These are phyloP conservation scores for Brachionus manjavacas DNA, from an alignment of 1,140 invertebrate genomes.

Conservation along the genomic window DNA sequence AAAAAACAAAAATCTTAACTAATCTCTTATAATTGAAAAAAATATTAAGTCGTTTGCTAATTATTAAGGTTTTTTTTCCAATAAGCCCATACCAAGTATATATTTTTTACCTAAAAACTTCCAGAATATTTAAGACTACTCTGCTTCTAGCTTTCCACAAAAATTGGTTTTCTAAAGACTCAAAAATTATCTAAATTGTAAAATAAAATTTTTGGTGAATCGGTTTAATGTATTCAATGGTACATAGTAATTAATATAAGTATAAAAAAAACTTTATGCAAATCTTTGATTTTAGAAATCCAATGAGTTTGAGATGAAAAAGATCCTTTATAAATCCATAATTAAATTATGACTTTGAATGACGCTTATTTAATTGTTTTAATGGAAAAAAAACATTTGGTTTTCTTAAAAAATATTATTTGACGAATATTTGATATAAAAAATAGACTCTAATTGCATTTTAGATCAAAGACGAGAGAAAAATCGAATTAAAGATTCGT, in stretches of 20 bases:
- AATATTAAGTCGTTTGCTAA: neutral
- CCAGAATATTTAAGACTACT: too few relatives aligned
- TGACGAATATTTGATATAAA: neutral
- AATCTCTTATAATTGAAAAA: neutral
- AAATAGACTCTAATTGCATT: neutral
- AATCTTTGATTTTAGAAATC: neutral
- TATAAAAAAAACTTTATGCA: neutral
- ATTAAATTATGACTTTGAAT: neutral
- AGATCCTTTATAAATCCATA: neutral
- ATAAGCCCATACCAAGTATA: too few relatives aligned
- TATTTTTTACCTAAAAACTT: too few relatives aligned
- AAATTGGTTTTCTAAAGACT: too few relatives aligned
- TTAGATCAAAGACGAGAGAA: neutral
- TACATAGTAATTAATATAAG: neutral
- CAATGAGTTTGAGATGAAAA: neutral
- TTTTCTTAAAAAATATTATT: neutral
- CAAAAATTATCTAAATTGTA: neutral
- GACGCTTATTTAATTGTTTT: neutral
- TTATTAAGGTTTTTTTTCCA: too few relatives aligned
- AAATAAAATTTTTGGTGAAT: neutral
- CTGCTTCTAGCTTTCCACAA: too few relatives aligned
- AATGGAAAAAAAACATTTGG: neutral
- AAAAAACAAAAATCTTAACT: neutral
- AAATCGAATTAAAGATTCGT: neutral
- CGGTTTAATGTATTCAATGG: neutral